These are phyloP conservation scores for Heteromyza rotundicornis DNA, from an alignment of 2,888 invertebrate genomes.

Conservation along the genomic window DNA sequence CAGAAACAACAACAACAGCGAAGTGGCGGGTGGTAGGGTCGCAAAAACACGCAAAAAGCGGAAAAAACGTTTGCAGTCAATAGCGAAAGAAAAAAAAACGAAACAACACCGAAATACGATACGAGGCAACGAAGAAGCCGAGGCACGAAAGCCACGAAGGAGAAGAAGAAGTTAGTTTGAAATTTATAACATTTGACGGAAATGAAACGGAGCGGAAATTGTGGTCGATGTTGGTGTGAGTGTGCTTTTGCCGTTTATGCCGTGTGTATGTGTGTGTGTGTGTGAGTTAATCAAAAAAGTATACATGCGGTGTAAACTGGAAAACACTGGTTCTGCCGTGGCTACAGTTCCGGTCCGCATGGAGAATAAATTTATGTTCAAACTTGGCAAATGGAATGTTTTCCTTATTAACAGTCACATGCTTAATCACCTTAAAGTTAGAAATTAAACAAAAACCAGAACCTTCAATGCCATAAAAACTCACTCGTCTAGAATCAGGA, in stretches of 20 bases:
- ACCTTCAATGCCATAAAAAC: too few relatives aligned
- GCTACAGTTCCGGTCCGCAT: too few relatives aligned
- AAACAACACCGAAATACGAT: not conserved
- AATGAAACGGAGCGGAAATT: constrained; percentile 33
- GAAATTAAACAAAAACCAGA: too few relatives aligned
- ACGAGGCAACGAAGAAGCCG: not conserved
- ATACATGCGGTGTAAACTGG: too few relatives aligned
- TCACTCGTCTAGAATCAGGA: too few relatives aligned
- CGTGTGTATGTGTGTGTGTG: not conserved
- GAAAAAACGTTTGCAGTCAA: not conserved
- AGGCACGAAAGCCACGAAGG: not conserved
- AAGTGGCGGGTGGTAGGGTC: not conserved
- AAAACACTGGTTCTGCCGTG: too few relatives aligned
- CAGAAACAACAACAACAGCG: constrained; percentile 5
- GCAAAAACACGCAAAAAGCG: not conserved
- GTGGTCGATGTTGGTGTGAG: constrained; percentile 4
- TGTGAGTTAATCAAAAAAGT: not conserved
- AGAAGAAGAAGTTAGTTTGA: constrained; percentile 9
- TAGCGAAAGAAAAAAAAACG: not conserved
- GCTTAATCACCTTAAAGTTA: too few relatives aligned
- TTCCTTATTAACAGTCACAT: too few relatives aligned
- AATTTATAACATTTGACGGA: constrained; percentile 30
- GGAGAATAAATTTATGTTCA: too few relatives aligned
- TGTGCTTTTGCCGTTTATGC: constrained; percentile 4
- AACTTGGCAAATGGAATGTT: too few relatives aligned